These are phyloP conservation scores for Nasonia longicornis DNA, from an alignment of 1,140 invertebrate genomes.

Conservation along the genomic window DNA sequence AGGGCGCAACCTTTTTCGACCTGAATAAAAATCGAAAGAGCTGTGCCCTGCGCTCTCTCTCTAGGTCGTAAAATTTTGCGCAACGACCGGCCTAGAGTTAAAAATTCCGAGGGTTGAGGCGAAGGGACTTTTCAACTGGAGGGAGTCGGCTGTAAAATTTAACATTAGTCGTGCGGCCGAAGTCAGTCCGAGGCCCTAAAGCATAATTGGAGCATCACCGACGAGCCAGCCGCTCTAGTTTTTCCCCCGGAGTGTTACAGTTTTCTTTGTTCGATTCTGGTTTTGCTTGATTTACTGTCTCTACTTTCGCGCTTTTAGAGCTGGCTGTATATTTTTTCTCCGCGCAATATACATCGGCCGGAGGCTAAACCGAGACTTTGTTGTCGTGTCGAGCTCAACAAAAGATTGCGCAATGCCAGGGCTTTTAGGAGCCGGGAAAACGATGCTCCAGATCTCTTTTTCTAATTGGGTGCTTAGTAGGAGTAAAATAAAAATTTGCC, in stretches of 20 bases:
- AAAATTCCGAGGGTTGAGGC: neutral
- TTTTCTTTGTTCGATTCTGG: neutral
- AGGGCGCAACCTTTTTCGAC: neutral
- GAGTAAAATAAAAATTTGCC: neutral
- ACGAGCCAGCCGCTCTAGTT: neutral
- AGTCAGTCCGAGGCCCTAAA: neutral
- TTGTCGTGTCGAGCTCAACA: neutral
- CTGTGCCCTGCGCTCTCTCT: neutral
- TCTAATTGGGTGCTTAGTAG: neutral
- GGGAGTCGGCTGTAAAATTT: neutral
- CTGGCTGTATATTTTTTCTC: neutral
- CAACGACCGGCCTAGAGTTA: neutral
- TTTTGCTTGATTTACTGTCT: neutral
- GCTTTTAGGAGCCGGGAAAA: neutral
- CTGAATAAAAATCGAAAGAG: slow-evolving; percentile 4
- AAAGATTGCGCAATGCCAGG: neutral
- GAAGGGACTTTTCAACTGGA: neutral
- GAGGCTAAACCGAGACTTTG: neutral
- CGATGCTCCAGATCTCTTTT: neutral
- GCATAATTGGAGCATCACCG: neutral
- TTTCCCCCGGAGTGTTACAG: neutral
- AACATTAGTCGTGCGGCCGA: neutral
- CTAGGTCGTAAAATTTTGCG: neutral
- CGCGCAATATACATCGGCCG: neutral
- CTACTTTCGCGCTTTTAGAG: neutral